Evolutionary conservation across 2,113 vertebrate genomes (phyloP).

Genomic region (Lates calcarifer): DNA sequence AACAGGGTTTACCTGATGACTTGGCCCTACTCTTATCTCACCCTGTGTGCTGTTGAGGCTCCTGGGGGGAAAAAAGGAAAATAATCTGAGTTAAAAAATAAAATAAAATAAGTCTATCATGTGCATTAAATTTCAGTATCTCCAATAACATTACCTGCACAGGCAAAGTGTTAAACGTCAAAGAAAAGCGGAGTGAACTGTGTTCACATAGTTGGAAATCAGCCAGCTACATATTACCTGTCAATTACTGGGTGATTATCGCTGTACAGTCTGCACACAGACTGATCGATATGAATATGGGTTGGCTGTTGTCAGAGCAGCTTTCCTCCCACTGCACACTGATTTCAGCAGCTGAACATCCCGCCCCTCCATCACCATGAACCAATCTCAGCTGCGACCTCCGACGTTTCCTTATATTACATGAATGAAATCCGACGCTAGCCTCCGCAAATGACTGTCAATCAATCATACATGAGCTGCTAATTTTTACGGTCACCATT

Average conservation of each 20-base stretch:
- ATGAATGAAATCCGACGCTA: constrained; percentile 81
- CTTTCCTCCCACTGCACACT: constrained; percentile 31
- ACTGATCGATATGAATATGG: constrained; percentile 33
- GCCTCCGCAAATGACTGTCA: constrained; percentile 71
- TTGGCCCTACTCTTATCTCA: constrained; percentile 97
- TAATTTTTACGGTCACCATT: constrained; percentile 73
- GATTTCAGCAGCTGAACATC: constrained; percentile 73
- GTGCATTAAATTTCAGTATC: background rate
- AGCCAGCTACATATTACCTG: background rate
- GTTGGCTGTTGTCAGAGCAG: constrained; percentile 19
- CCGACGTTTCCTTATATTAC: constrained; percentile 81
- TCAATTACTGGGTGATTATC: constrained; percentile 10
- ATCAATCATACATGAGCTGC: constrained; percentile 76
- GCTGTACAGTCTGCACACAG: background rate
- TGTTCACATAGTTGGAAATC: background rate
- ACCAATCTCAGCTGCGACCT: constrained; percentile 83
- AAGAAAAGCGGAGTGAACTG: background rate
- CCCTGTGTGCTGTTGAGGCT: constrained; percentile 98
- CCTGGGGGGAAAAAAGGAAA: constrained; percentile 84
- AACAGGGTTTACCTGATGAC: constrained; percentile 92
- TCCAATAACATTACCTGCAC: background rate
- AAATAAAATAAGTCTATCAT: background rate
- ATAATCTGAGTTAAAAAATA: background rate
- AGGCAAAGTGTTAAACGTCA: background rate
- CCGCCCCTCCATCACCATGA: constrained; percentile 82